Conservation (phyloP, 2,113 vertebrate genomes). For the Prionailurus viverrinus region DNA sequence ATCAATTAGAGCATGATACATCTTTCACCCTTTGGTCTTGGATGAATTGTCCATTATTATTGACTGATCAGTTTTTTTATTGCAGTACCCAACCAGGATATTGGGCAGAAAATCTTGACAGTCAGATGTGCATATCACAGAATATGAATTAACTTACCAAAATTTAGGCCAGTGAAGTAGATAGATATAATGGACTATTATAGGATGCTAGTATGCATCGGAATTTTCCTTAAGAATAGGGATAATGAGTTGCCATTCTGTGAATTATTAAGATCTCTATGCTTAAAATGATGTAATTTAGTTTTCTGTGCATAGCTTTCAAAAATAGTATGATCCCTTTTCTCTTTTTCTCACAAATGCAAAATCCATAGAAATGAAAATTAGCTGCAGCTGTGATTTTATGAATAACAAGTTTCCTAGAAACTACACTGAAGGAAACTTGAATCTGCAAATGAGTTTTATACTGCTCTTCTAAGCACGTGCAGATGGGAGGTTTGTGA, state of each 20-base stretch:
- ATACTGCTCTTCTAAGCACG: neutral
- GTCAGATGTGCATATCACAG: neutral
- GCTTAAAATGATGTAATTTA: constrained; percentile 69
- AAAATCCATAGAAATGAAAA: constrained; percentile 81
- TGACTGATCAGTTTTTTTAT: neutral
- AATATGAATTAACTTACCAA: constrained; percentile 45
- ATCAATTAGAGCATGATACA: neutral
- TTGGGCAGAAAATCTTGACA: neutral
- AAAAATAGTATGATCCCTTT: constrained; percentile 77
- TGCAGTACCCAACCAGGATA: neutral
- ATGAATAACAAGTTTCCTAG: constrained; percentile 83
- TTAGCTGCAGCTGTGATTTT: constrained; percentile 83
- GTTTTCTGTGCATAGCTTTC: constrained; percentile 69
- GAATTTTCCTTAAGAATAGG: constrained; percentile 70
- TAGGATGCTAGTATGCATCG: neutral
- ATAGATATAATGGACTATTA: constrained; percentile 27
- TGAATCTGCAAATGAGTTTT: constrained; percentile 67
- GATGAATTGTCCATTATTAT: neutral
- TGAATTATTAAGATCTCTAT: constrained; percentile 74
- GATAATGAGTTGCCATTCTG: constrained; percentile 72
- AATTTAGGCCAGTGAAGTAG: constrained; percentile 38
- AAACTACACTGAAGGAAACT: constrained; percentile 74
- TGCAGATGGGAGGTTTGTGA: constrained; percentile 54
- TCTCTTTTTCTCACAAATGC: constrained; percentile 76
- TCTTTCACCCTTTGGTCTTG: neutral